phyloP scores from a whole-genome alignment of 2,888 invertebrate species.

The Papilio elwesi region DNA sequence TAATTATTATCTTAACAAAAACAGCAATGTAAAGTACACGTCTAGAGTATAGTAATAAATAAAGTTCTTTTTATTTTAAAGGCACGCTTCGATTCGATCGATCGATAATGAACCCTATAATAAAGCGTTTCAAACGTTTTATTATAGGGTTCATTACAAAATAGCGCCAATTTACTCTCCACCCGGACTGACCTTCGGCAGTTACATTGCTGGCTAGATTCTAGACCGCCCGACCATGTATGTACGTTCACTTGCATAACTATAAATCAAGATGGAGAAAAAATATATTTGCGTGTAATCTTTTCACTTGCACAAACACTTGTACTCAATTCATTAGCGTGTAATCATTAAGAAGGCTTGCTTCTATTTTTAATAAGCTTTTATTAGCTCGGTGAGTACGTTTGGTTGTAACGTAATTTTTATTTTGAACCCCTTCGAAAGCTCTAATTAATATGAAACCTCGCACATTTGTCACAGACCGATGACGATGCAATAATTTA shows the following conservation, averaged over 20 bases:
- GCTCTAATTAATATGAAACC: too few species aligned
- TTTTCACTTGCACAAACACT: too few species aligned
- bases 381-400: too few species aligned
- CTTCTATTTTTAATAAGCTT: too few species aligned
- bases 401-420: too few species aligned
- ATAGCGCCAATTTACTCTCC: conserved; percentile 35
- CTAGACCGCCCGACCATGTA: conserved; percentile 35
- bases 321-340: too few species aligned
- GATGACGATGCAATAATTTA: too few species aligned
- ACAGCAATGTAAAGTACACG: background rate
- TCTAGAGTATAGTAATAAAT: conserved; percentile 13
- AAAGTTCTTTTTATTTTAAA: conserved; percentile 17
- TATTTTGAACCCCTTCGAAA: too few species aligned
- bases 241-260: conserved; percentile 36
- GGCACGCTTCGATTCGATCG: conserved; percentile 10
- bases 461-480: too few species aligned
- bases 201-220: conserved; percentile 20
- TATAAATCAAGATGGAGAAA: conserved; percentile 7
- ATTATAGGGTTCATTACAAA: conserved; percentile 5
- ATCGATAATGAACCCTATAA: conserved; percentile 30
- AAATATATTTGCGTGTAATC: background rate
- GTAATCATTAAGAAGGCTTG: too few species aligned
- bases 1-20: background rate
- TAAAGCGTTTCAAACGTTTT: conserved; percentile 31
- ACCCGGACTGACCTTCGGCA: conserved; percentile 34